Base-by-base conservation (phyloP, 2,113 vertebrate species). In the Colistium nudipinnis region DNA sequence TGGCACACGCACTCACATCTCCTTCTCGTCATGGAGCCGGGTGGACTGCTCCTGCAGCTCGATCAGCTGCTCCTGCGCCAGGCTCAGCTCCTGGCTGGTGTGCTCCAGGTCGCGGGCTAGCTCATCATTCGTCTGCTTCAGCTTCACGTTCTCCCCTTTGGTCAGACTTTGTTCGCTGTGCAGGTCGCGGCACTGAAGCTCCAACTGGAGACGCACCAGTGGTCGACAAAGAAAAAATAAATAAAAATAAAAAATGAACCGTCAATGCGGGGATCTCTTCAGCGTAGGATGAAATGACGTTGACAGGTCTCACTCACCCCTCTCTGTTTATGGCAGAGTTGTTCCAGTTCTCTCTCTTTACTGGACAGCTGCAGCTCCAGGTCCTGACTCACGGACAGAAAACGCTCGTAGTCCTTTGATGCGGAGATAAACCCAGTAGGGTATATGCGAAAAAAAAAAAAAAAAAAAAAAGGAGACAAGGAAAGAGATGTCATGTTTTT, bases 1-100 rank as follows among this genome's bases (percentile, higher is more conserved):
- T n/a, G n/a, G n/a, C n/a, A n/a, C n/a, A n/a, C n/a, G n/a, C n/a
- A 89, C 95, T 93, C 87, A 98, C 96, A 94, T 91, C 92, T 98
- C 96, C 78, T 95, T 95, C 63, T 98, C 94, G 70, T 96, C 93
- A 0, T 95, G 93, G 5, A 97, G 92, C 0, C 65, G 87, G 33
- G 88, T 77, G 0, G 94, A 90, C 83, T 96, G 94, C 7, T 94
- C 87, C 69, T 96, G 95, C n/a, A 98, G 93, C 25, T 91, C 59
- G 30, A 88, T 65, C 70, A 98, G 89, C 87, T 97, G 95, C 22
- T 93, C 91, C 75, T 96, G 96, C 0, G 96, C 91, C 0, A 90
- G 60, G 4, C 53, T 66, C 28, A 98, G 90, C 55, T 97, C 94
- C 0, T 83, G 89, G 17, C 91, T 88, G 1, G 92, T 94, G 61